A percentile compares a stretch with the other conserved stretches of the same genome.
phyloP scores from a whole-genome alignment of 2,797 vertebrate species.

The Diplodus puntazzo region DNA sequence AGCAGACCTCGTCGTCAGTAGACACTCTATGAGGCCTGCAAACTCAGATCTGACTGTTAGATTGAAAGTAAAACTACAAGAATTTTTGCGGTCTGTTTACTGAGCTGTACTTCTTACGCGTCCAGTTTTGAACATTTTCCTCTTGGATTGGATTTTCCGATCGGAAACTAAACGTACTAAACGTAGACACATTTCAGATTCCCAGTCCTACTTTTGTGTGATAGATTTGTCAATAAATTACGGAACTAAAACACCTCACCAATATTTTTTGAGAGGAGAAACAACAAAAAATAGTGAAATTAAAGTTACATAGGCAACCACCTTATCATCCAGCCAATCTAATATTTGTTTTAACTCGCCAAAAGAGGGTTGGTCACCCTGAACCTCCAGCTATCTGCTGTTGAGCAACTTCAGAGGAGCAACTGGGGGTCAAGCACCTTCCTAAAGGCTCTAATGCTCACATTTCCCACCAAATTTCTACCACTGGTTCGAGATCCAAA shows the following conservation, averaged over 20 bases:
- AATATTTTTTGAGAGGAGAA: not conserved
- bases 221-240: not conserved
- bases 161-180: too few species aligned
- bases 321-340: not conserved
- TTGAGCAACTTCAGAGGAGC: not conserved
- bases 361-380: not conserved
- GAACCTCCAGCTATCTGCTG: not conserved
- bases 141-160: not conserved
- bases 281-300: not conserved
- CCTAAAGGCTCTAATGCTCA: not conserved
- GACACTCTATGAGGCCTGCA: conserved; percentile 48
- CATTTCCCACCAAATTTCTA: not conserved
- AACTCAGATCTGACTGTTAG: conserved; percentile 35
- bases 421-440: not conserved
- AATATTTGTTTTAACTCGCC: not conserved
- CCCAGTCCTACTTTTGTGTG: not conserved
- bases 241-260: not conserved
- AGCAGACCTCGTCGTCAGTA: conserved; percentile 73
- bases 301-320: not conserved
- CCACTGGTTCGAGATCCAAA: not conserved
- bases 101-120: not conserved
- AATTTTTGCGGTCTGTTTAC: not conserved
- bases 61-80: conserved; percentile 11
- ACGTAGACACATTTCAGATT: too few species aligned
- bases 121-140: too few species aligned